Conservation (phyloP, 2,113 vertebrate species). For the Turdus rufiventris region DNA sequence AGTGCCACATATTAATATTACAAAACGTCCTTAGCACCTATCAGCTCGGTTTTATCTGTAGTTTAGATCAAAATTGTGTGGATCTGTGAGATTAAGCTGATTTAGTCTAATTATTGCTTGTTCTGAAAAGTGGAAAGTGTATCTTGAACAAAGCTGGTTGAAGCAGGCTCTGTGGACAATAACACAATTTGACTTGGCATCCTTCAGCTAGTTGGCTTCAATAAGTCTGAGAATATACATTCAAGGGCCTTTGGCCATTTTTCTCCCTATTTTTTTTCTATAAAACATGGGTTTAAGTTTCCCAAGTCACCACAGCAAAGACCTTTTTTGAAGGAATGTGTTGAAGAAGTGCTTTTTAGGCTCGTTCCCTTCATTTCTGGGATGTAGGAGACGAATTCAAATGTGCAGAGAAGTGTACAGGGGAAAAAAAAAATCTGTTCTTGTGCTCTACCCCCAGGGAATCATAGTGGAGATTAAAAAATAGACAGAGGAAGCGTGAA, state of each 20-base stretch:
- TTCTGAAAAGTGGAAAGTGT: not conserved
- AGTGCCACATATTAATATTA: not conserved
- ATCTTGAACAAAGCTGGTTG: not conserved
- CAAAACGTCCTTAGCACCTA: not conserved
- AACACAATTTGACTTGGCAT: not conserved
- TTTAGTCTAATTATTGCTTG: slow-evolving; percentile 11
- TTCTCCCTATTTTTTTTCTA: not conserved
- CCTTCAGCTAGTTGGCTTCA: not conserved
- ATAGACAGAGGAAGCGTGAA: not conserved
- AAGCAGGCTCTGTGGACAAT: not conserved
- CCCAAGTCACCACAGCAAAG: not conserved
- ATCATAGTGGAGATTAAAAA: not conserved
- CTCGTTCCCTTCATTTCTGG: not conserved
- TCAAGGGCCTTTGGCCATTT: not conserved
- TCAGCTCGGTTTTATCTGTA: not conserved
- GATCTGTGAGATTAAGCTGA: not conserved
- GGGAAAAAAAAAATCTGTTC: not conserved
- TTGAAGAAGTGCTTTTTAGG: not conserved
- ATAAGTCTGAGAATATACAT: not conserved
- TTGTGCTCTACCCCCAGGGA: not conserved
- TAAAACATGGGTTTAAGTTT: not conserved
- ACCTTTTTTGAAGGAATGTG: not conserved
- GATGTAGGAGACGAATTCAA: not conserved
- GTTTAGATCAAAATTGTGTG: not conserved
- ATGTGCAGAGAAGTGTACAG: not conserved